phyloP scores from a whole-genome alignment of 1,140 invertebrate genomes.

The Notospermus geniculatus region DNA sequence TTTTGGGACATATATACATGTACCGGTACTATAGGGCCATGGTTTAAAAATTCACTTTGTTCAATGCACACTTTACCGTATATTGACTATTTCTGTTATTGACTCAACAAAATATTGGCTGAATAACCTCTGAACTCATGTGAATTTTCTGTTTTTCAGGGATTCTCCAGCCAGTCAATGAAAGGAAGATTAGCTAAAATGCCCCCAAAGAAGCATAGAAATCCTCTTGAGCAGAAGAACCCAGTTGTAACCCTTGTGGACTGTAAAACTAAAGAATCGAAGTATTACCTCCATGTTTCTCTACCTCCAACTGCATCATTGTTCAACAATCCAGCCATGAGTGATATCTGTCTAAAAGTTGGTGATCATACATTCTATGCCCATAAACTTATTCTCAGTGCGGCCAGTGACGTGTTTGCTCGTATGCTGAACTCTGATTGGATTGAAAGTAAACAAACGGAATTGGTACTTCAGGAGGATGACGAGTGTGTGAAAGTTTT shows the following conservation, averaged over 20 bases:
- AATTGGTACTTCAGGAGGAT: conserved; percentile 1
- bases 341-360: conserved; percentile 53
- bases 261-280: conserved; percentile 8
- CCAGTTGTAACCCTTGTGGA: conserved; percentile 1
- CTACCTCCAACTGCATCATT: conserved; percentile 38
- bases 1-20: no score
- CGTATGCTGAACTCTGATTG: conserved; percentile 56
- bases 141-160: no score
- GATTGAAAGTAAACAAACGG: conserved; percentile 45
- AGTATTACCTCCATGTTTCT: conserved; percentile 2
- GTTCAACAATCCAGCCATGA: conserved; percentile 54
- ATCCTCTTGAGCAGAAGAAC: conserved; percentile 6
- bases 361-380: conserved; percentile 52
- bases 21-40: no score
- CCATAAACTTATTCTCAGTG: conserved; percentile 54
- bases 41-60: no score
- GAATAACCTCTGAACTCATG: no score
- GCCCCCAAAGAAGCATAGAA: not conserved
- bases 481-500: conserved; percentile 4
- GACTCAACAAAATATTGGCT: no score
- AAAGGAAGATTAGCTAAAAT: not conserved
- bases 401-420: conserved; percentile 57
- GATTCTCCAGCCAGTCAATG: no score
- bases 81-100: no score
- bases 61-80: no score